Percentiles rank a stretch among this genome's conserved stretches.
Conservation (phyloP, 2,797 vertebrate genomes). For the Fringilla coelebs region DNA sequence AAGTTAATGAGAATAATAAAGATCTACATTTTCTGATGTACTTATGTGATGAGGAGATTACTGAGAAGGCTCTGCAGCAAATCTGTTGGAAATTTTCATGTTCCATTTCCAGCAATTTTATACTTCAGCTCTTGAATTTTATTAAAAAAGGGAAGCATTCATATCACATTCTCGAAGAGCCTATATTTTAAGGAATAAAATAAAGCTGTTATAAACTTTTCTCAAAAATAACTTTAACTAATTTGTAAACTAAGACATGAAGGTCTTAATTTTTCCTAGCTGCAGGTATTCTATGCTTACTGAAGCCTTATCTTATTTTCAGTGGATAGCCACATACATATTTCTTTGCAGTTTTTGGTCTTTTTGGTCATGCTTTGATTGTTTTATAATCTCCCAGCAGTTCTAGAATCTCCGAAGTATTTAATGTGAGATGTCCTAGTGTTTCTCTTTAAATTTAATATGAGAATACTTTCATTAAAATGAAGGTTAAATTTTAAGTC, state of each 20-base stretch:
- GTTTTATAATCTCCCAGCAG: not conserved
- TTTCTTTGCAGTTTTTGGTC: not conserved
- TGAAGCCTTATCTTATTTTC: not conserved
- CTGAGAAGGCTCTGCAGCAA: not conserved
- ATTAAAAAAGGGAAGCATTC: not conserved
- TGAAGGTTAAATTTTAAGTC: not conserved
- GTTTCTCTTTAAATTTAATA: not conserved
- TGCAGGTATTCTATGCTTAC: not conserved
- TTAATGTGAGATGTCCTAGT: not conserved
- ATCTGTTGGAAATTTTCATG: rapidly evolving
- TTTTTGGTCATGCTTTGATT: not conserved
- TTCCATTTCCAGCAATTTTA: not conserved
- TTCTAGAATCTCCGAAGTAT: not conserved
- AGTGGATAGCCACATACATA: not conserved
- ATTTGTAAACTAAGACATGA: not conserved
- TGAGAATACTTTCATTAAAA: not conserved
- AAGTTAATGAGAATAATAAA: not conserved
- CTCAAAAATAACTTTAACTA: not conserved
- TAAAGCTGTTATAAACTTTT: not conserved
- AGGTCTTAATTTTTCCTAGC: not conserved
- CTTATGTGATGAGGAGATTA: not conserved
- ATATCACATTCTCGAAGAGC: not conserved
- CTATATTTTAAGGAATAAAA: not conserved
- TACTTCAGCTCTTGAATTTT: not conserved
- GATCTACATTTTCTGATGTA: not conserved